These are phyloP conservation scores for Sardinella longiceps DNA, from an alignment of 2,797 vertebrate species.

Conservation along the genomic window DNA sequence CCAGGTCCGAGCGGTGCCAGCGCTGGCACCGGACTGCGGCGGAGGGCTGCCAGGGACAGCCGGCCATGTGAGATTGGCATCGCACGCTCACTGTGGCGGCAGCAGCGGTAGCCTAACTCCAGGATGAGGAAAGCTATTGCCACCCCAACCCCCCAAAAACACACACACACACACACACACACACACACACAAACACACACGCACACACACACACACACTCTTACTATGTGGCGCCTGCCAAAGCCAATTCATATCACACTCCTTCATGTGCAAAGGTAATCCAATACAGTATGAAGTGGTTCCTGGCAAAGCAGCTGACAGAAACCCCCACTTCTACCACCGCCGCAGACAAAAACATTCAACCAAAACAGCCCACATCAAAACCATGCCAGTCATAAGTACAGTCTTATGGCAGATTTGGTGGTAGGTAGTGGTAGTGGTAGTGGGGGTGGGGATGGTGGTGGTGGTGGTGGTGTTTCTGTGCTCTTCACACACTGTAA, in stretches of 20 bases:
- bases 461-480: not conserved
- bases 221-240: constrained; percentile 41
- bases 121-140: not conserved
- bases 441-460: not conserved
- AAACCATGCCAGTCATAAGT: constrained; percentile 29
- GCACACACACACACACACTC: not conserved
- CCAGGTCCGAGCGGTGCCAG: constrained; percentile 38
- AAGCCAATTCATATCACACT: constrained; percentile 59
- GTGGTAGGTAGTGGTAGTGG: not conserved
- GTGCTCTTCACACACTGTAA: not conserved
- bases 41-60: constrained; percentile 48
- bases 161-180: not conserved
- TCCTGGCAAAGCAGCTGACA: constrained; percentile 23
- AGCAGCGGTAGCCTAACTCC: constrained; percentile 52
- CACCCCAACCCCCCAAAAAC: not conserved
- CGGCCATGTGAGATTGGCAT: constrained; percentile 57
- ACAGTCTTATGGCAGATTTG: constrained; percentile 41
- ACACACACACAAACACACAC: not conserved
- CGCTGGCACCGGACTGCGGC: constrained; percentile 56
- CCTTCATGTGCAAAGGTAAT: constrained; percentile 51
- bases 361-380: constrained; percentile 9
- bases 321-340: constrained; percentile 33
- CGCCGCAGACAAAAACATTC: constrained; percentile 27
- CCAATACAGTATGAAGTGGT: constrained; percentile 49
- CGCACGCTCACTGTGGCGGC: constrained; percentile 43